Percentiles rank a stretch among this genome's conserved stretches.
Evolutionary conservation across 2,797 vertebrate species (phyloP).

Genomic region (Petrocephalus sullivani): DNA sequence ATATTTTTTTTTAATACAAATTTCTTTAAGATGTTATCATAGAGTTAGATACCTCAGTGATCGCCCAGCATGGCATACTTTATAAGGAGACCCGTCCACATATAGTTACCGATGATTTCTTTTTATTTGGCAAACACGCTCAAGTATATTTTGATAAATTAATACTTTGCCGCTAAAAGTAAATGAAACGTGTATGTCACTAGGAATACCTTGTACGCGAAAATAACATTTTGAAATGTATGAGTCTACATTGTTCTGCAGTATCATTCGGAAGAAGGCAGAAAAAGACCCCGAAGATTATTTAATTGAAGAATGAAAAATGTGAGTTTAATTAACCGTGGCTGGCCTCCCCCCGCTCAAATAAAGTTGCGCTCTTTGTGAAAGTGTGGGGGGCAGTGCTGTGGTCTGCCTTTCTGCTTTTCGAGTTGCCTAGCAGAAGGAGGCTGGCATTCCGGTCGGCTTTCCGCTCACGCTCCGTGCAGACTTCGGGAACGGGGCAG

Average conservation of each 20-base stretch:
- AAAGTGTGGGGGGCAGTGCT: constrained; percentile 52
- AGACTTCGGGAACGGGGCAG: constrained; percentile 37
- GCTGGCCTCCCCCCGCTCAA: neutral
- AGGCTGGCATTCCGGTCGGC: constrained; percentile 55
- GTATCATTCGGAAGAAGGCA: neutral
- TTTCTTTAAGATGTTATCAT: neutral
- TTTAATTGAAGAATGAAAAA: neutral
- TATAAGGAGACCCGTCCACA: neutral
- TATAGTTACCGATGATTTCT: neutral
- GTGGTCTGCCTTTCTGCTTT: constrained; percentile 64
- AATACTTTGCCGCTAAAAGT: neutral
- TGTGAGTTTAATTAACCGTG: neutral
- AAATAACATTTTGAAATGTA: neutral
- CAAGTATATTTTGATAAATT: neutral
- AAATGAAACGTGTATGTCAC: neutral
- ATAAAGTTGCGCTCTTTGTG: neutral
- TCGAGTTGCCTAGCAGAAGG: constrained; percentile 62
- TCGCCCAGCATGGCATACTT: neutral
- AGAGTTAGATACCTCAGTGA: neutral
- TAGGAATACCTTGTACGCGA: neutral
- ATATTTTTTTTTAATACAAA: neutral
- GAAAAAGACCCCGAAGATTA: neutral
- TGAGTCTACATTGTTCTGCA: neutral
- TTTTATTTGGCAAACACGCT: neutral
- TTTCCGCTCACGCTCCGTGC: constrained; percentile 39